Evolutionary conservation across 2,797 vertebrate species (phyloP), one percentile per base, ranked within the genome.

Genomic region (Thaleichthys pacificus): DNA sequence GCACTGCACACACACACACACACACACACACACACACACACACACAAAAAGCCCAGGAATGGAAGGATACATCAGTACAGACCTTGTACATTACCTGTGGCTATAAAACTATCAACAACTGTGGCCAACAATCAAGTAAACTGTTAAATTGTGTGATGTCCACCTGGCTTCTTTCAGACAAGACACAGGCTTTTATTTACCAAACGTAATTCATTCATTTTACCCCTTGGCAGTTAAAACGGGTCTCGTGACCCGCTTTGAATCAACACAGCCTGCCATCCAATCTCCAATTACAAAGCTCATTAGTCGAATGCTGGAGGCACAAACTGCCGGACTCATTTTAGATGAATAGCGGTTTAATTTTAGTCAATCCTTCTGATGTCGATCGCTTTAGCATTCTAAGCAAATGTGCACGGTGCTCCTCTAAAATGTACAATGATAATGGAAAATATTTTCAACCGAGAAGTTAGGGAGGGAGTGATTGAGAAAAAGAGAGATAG

Each of bases 271-370:
- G 15, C 24, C 66, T n/a, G 1, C 49, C 47, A 6, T 54, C 24
- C 15, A 19, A 28, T 67, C 22, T 67, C 24, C 5, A 67, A 67
- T 67, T 51, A 56, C 66, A 67, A 67, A 67, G 22, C 47, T 67
- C 66, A 54, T 67, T 67, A 67, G 66, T 6, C 24, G 47, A 30
- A 24, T 1, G 17, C 66, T 49, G 26, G 66, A 19, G 49, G 66
- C 66, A 54, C 4, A 5, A 6, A 6, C 12, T 7, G 19, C 28
- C 19, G 42, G 24, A 28, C 47, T 67, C 66, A 30, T 56, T 67
- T 70, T 42, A 66, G 62, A 68, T 66, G 72, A 78, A 49, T n/a
- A 70, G 76, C 54, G 68, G 62, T 19, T 79, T 80, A 77, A 78
- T 81, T 73, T 75, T 66, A 63, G 62, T 42, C 22, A 5, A 54